A percentile compares a stretch with the other conserved stretches of the same genome.
phyloP scores from a whole-genome alignment of 2,113 vertebrate genomes.

The Rhinogobius similis region DNA sequence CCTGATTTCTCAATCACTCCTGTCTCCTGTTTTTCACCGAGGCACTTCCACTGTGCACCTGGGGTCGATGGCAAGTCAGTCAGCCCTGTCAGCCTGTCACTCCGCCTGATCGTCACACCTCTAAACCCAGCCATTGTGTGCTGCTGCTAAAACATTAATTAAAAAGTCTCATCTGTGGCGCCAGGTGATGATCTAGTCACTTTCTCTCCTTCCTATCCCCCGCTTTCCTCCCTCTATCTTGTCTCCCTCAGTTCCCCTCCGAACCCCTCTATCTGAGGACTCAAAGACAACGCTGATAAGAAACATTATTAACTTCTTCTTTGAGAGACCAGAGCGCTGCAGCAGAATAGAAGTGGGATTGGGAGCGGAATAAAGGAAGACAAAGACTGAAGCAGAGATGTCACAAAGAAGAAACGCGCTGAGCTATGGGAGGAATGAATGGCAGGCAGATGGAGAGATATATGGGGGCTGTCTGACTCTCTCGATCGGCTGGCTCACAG shows the following conservation, averaged over 20 bases:
- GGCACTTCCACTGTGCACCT: constrained; percentile 41
- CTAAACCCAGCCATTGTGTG: constrained; percentile 47
- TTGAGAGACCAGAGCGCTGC: constrained; percentile 51
- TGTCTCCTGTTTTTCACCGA: constrained; percentile 11
- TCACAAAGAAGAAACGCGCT: constrained; percentile 29
- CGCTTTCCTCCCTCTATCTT: constrained; percentile 25
- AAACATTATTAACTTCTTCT: constrained; percentile 75
- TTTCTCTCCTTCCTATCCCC: constrained; percentile 21
- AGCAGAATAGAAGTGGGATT: constrained; percentile 38
- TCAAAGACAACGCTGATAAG: constrained; percentile 70
- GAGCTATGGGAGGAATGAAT: constrained; percentile 24
- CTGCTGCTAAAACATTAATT: constrained; percentile 69
- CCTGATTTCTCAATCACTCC: constrained; percentile 30
- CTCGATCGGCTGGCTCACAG: constrained; percentile 27
- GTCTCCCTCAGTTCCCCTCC: constrained; percentile 34
- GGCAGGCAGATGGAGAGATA: constrained; percentile 26
- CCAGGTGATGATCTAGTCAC: constrained; percentile 54
- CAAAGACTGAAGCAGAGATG: constrained; percentile 41
- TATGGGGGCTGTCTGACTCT: constrained; percentile 31
- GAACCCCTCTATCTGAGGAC: constrained; percentile 52
- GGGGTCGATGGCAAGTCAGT: constrained; percentile 40
- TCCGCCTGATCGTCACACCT: constrained; percentile 50
- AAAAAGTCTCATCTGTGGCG: constrained; percentile 59
- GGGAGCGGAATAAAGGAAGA: constrained; percentile 34
- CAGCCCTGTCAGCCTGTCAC: constrained; percentile 53